Conservation (phyloP, 1,140 invertebrate genomes). For the Tetranychus cinnabarinus region DNA sequence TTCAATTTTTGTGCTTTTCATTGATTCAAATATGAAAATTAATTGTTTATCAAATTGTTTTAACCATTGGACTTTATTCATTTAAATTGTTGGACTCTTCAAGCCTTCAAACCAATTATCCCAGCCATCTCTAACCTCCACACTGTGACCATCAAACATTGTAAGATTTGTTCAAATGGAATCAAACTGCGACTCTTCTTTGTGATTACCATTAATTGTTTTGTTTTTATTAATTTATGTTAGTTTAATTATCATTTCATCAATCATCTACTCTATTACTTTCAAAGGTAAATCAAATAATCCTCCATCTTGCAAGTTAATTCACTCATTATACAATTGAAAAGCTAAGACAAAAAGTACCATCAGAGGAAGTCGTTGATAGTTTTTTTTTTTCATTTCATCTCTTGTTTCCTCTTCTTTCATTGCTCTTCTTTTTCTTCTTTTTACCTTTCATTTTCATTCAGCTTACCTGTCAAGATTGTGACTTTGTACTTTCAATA, state of each 20-base stretch:
- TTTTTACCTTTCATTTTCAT: not conserved
- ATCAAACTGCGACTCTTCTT: too few relatives aligned
- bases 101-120: too few relatives aligned
- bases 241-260: not conserved
- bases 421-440: too few relatives aligned
- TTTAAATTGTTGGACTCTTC: too few relatives aligned
- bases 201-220: not conserved
- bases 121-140: too few relatives aligned
- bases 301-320: not conserved
- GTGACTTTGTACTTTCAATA: too few relatives aligned
- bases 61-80: too few relatives aligned
- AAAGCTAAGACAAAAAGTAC: not conserved
- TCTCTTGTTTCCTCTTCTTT: not conserved
- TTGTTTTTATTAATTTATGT: not conserved
- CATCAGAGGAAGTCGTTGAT: not conserved
- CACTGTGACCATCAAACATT: too few relatives aligned
- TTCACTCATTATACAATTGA: not conserved
- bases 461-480: not conserved
- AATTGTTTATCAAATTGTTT: too few relatives aligned
- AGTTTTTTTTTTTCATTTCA: not conserved
- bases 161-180: too few relatives aligned
- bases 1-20: too few relatives aligned
- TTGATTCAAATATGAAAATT: too few relatives aligned
- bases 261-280: not conserved
- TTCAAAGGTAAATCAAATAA: not conserved